Conservation (phyloP, 2,888 invertebrate genomes). For the Mimachlamys varia region DNA sequence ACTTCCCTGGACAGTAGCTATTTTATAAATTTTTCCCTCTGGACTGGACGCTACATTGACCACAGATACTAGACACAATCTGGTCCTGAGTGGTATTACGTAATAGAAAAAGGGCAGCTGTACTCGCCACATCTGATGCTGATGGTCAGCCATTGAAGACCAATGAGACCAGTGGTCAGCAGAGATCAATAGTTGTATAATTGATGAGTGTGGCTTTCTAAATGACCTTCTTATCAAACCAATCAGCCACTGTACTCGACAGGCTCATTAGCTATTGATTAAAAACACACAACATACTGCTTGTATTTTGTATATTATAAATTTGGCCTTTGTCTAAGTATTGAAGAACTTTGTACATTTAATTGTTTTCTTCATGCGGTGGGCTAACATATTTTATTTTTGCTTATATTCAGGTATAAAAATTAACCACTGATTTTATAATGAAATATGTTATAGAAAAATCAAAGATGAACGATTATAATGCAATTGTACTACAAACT, state of each 20-base stretch:
- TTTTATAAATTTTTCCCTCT: not conserved
- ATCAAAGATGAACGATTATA: no score
- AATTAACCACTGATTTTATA: no score
- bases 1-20: not conserved
- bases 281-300: not conserved
- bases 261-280: not conserved
- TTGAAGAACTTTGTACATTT: no score
- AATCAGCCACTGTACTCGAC: not conserved
- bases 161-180: not conserved
- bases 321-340: no score
- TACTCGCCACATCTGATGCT: not conserved
- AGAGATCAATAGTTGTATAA: constrained; percentile 13
- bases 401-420: no score
- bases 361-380: no score
- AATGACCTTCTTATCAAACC: not conserved
- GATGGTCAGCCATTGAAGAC: constrained; percentile 7
- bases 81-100: constrained; percentile 4
- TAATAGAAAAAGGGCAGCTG: constrained; percentile 9
- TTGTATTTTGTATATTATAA: not conserved
- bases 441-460: no score
- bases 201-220: constrained; percentile 13
- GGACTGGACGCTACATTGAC: not conserved
- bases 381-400: no score
- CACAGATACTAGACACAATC: not conserved
- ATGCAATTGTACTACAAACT: no score